A percentile compares a stretch with the other conserved stretches of the same genome.
These are phyloP conservation scores for Meghimatium bilineatum DNA, from an alignment of 2,888 invertebrate genomes.

Conservation along the genomic window DNA sequence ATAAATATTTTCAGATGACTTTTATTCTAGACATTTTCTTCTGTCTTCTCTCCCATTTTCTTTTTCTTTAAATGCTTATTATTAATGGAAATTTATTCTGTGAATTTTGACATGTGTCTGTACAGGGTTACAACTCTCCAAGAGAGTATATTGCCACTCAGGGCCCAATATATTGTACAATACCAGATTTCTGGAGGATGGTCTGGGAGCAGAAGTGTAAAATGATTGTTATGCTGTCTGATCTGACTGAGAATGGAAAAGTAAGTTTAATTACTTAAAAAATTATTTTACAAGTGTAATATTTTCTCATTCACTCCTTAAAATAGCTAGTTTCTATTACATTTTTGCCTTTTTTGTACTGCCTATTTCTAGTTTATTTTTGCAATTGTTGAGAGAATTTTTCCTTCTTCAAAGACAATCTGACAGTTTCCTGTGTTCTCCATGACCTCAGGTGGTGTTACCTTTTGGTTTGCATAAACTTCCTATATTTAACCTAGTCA, in stretches of 20 bases:
- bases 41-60: no score
- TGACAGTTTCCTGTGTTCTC: no score
- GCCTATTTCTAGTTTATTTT: no score
- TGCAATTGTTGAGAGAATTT: no score
- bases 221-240: slow-evolving; percentile 85
- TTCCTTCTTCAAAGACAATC: no score
- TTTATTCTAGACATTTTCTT: no score
- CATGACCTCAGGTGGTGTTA: no score
- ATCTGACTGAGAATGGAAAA: slow-evolving; percentile 83
- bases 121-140: slow-evolving; percentile 82
- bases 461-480: no score
- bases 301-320: background rate
- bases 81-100: background rate
- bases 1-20: no score
- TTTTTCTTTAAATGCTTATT: no score
- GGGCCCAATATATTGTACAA: slow-evolving; percentile 83
- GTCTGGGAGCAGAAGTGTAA: slow-evolving; percentile 83
- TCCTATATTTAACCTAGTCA: no score
- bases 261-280: slow-evolving; percentile 79
- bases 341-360: no score
- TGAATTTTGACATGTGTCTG: slow-evolving; percentile 28
- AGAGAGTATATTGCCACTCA: slow-evolving; percentile 86
- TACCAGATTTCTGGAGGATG: slow-evolving; percentile 86
- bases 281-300: background rate
- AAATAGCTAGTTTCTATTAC: background rate